Conservation (phyloP, 2,888 invertebrate genomes). For the Flabesymbios commensalis region DNA sequence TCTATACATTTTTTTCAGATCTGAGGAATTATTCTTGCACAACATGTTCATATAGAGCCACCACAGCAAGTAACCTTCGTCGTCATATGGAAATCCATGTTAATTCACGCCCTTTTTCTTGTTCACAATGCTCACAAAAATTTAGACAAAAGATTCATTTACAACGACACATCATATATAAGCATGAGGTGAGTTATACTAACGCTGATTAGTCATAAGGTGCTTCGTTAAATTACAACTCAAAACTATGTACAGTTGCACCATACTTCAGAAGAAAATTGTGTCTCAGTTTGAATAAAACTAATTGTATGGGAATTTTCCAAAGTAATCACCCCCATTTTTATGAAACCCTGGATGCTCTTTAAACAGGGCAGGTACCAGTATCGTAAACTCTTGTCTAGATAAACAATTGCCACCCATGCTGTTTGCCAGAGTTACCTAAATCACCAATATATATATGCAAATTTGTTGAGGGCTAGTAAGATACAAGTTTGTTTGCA, state of each 20-base stretch:
- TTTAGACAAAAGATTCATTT: constrained; percentile 59
- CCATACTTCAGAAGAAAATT: no score
- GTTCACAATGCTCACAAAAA: constrained; percentile 42
- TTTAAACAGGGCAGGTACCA: no score
- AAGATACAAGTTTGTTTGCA: no score
- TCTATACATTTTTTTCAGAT: not conserved
- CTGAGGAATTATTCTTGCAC: constrained; percentile 44
- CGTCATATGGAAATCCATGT: constrained; percentile 53
- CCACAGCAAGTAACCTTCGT: constrained; percentile 56
- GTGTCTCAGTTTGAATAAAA: no score
- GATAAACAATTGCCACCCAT: no score
- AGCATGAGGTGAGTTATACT: constrained; percentile 46
- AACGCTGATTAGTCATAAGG: no score
- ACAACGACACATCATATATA: constrained; percentile 53
- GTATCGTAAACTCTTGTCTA: no score
- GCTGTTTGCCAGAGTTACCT: no score
- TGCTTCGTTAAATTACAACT: no score
- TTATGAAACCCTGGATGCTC: not conserved
- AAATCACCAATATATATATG: no score
- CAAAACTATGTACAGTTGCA: no score
- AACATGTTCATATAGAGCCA: constrained; percentile 47
- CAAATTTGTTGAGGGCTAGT: no score
- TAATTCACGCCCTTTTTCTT: constrained; percentile 45
- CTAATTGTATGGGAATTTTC: not conserved
- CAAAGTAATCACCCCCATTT: not conserved